phyloP scores from a whole-genome alignment of 2,113 vertebrate genomes.

The Lontra canadensis region DNA sequence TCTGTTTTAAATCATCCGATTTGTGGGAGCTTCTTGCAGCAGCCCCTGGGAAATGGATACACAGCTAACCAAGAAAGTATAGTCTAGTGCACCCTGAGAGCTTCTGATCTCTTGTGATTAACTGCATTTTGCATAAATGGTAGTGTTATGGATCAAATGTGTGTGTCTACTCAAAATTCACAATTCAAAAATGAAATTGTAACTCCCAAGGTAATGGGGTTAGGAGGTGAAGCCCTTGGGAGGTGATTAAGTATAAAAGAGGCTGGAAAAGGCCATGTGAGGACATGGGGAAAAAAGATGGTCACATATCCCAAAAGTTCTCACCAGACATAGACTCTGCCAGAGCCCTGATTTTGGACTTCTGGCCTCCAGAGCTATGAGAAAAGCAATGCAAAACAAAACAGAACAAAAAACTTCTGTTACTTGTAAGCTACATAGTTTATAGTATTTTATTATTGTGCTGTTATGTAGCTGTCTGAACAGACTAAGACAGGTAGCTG shows the following conservation, averaged over 20 bases:
- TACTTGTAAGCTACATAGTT: background rate
- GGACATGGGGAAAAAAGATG: background rate
- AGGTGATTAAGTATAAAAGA: background rate
- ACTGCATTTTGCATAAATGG: background rate
- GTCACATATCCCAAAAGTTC: background rate
- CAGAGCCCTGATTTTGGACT: background rate
- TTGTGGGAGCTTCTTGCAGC: background rate
- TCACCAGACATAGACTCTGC: background rate
- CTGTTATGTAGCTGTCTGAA: too few relatives aligned
- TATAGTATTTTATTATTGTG: background rate
- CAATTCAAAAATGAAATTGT: background rate
- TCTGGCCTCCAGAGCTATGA: background rate
- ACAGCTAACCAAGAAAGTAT: too few relatives aligned
- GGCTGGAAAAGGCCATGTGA: background rate
- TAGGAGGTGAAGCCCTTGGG: background rate
- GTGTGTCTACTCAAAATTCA: background rate
- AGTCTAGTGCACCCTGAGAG: background rate
- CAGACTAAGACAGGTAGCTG: too few relatives aligned
- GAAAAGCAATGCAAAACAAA: background rate
- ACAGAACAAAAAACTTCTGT: background rate
- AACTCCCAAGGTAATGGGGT: background rate
- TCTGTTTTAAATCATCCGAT: rapidly evolving
- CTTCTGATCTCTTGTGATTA: background rate
- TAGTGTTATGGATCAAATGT: background rate
- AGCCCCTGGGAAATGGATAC: background rate